Base-by-base conservation (phyloP, 2,888 invertebrate species). In the Eristalis arbustorum region DNA sequence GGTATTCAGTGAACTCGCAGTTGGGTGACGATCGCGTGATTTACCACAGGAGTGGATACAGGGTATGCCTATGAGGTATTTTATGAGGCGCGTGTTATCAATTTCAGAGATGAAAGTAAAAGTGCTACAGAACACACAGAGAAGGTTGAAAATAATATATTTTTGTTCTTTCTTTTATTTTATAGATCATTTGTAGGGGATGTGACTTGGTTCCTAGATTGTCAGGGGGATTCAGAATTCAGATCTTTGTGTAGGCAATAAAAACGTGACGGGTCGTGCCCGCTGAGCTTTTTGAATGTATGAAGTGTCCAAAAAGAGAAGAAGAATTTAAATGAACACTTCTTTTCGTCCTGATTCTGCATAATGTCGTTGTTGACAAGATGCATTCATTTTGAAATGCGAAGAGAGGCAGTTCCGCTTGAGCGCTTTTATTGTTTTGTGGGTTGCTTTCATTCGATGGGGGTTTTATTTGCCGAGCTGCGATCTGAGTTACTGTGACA, bases 31-130 rank as follows among this genome's bases (percentile, higher is more conserved):
- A 85, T 85, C 76, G 72, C 57, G 77, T 85, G 85, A 82, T 82
- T 85, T 85, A 77, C 82, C 64, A 77, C 66, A 62, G 64, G 40
- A 85, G 73, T 72, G 63, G 22, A 56, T 18, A 74, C 69, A 40
- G 68, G 69, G 63, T 75, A 61, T 80, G 75, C 75, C 63, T 63
- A 68, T 63, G 75, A 31, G 31, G 42, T 67, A 73, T 81, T 85
- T 81, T 74, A 82, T 77, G 82, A 66, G 82, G 82, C 82, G 77
- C 82, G 82, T 82, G 82, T 77, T 82, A 82, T 85, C 82, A 82
- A 85, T 82, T 85, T 82, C 66, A 49, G 76, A 85, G 77, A 82
- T 85, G 77, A 85, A 85, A 85, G 77, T 82, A 64, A 82, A 85
- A 85, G 73, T 63, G 72, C 28, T 40, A 61, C 14, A 22, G 59